Conservation (phyloP, 2,888 invertebrate genomes). For the Mellilla xanthometata region DNA sequence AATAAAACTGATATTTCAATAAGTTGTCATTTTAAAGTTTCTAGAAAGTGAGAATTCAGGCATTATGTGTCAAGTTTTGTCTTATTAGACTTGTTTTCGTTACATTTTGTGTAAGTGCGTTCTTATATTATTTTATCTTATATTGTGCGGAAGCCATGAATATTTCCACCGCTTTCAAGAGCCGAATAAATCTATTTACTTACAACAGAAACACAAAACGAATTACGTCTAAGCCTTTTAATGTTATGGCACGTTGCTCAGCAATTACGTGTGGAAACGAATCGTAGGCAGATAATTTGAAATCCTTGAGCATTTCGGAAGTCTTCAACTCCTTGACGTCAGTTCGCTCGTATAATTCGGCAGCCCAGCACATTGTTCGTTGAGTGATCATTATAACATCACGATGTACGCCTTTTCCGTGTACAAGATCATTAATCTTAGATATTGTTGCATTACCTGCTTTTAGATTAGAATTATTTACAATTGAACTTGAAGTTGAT, state of each 20-base stretch:
- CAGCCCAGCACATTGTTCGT: constrained; percentile 55
- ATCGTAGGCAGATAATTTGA: constrained; percentile 28
- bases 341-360: constrained; percentile 35
- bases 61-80: too few relatives aligned
- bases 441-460: constrained; percentile 41
- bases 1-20: too few relatives aligned
- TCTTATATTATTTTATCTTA: too few relatives aligned
- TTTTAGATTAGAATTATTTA: constrained; percentile 8
- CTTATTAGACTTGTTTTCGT: too few relatives aligned
- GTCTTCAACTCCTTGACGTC: constrained; percentile 63
- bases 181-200: not conserved
- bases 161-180: too few relatives aligned
- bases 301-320: constrained; percentile 75
- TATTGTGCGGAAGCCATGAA: too few relatives aligned
- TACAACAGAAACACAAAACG: too few relatives aligned
- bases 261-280: constrained; percentile 26
- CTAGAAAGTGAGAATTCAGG: too few relatives aligned
- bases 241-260: constrained; percentile 23
- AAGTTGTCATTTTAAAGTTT: too few relatives aligned
- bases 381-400: constrained; percentile 62
- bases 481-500: constrained; percentile 7
- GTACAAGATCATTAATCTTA: constrained; percentile 62
- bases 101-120: too few relatives aligned
- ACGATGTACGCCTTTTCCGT: constrained; percentile 69
- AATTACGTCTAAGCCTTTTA: constrained; percentile 20